Evolutionary conservation across 1,140 invertebrate genomes (phyloP), one percentile per base, ranked within the genome.

Genomic region (Stegodyphus mimosarum): DNA sequence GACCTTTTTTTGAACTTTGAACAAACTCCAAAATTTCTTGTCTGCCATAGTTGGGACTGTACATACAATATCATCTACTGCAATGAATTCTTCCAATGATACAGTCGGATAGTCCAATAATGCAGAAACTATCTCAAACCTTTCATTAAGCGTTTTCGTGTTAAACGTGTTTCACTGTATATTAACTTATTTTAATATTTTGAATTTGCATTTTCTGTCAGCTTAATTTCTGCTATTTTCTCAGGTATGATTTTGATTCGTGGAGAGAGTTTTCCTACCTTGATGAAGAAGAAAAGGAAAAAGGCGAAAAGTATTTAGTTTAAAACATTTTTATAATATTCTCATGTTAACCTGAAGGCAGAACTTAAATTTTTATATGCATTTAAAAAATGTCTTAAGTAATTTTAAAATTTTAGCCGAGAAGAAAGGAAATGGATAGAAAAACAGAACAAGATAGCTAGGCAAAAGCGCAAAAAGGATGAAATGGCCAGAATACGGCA

Each of bases 181-280:
- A 60, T 60, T 60, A 15, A 60, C 15, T 60, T 60, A 60, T 60
- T 60, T 60, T 60, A 10, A 10, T 15, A 60, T 10, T 60, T 10
- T 60, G 2, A 10, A 60, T 10, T 60, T 60, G 55, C 5, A 10
- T 60, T 2, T 15, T 15, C 55, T 33, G 33, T 33, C 55, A 10
- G 55, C 15, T 60, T 60, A 7, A 60, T 15, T 60, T 15, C 15
- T 60, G 10, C 1, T 74, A 6, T 91, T 97, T 97, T 90, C 94
- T 63, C 91, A 98, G 97, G 97, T 99, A 99, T 90, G 94, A 97
- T 87, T 99, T 99, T 92, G 97, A 99, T 88, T 99, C 98, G 0
- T 99, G 98, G 98, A 92, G 98, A 87, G 98, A 99, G 89, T 99
- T 95, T 92, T 99, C 98, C n/a, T 99, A 99, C 90, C 91, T 99